Evolutionary conservation across 2,113 vertebrate species (phyloP), one percentile per base, ranked within the genome.

Genomic region (Esox niger): DNA sequence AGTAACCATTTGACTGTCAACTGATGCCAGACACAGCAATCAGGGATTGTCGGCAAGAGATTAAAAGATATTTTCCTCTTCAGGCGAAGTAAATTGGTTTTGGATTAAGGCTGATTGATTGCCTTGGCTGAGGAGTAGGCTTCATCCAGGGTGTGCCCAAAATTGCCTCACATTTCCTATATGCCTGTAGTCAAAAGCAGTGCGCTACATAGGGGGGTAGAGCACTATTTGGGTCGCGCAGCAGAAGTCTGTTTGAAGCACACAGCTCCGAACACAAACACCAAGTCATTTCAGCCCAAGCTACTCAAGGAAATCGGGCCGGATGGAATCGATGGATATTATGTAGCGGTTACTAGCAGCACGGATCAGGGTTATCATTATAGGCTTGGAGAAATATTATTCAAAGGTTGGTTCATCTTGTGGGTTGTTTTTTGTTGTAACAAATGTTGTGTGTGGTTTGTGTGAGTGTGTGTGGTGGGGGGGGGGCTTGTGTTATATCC

Each of bases 11-110:
- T 88, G 83, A 85, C 86, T 88, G 84, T 87, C 86, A 82, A 74
- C 81, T 76, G 79, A 83, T 84, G 82, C 80, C 79, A 76, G 66
- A 78, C 81, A 75, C 69, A 30, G 82, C 88, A 88, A 88, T 89
- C 81, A 84, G 80, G 75, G 82, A 88, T 86, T 90, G 87, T 87
- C 87, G 70, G 86, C 73, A 35, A 88, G 87, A 90, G 90, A 91
- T 90, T 90, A 89, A 88, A 89, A 90, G 88, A 90, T 91, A 89
- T 89, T 90, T 88, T 89, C 84, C 87, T 90, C 85, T 88, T 89
- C 87, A 88, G 86, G 82, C 77, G 66, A 68, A 88, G 88, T 88
- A 91, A 90, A 90, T 91, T 91, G 90, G 87, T 91, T 91, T 90
- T 88, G 86, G 88, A 90, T 90, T 90, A 88, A 87, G 82, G 75